Evolutionary conservation across 2,797 vertebrate species (phyloP), one percentile per base, ranked within the genome.

Genomic region (Sebastolobus altivelis): DNA sequence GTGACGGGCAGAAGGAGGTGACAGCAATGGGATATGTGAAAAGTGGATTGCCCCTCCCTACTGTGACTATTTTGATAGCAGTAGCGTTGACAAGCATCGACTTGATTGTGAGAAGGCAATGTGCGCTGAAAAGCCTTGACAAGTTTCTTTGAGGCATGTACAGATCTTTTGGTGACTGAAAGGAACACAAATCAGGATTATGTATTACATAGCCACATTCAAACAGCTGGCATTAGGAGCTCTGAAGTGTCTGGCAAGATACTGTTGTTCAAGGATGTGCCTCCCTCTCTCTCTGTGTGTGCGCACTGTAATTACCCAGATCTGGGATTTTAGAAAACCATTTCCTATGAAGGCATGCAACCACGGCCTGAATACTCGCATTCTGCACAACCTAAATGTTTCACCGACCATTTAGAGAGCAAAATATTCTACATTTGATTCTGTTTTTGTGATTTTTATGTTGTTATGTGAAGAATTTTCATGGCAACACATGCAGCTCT

Each of bases 181-280:
- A 91, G 86, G 90, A 93, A 89, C 89, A 93, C 89, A 92, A 93
- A 94, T 94, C 92, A 90, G 94, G 94, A 95, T 94, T 95, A 94
- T 91, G 92, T 91, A 91, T 94, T 92, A 94, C 94, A 93, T 40
- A 84, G 90, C 76, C 88, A 87, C 82, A 88, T 91, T 88, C 89
- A 92, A 91, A 91, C 92, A 91, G 89, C 87, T 92, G 90, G 92
- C 86, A 92, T 94, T 93, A 92, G 85, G 75, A 87, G 87, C 90
- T 87, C 73, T 86, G 74, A 88, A 90, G 86, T 89, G 87, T 88
- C 81, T 94, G 88, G 90, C 90, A 92, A 83, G 84, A 91, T 60
- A 77, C 83, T 84, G 90, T 88, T 92, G 89, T 86, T 91, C 79
- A 83, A 84, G 70, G 72, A 92, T 89, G 84, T 79, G 82, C 72